Conservation (phyloP, 2,888 invertebrate genomes). For the Lissocephala sabroskyi region DNA sequence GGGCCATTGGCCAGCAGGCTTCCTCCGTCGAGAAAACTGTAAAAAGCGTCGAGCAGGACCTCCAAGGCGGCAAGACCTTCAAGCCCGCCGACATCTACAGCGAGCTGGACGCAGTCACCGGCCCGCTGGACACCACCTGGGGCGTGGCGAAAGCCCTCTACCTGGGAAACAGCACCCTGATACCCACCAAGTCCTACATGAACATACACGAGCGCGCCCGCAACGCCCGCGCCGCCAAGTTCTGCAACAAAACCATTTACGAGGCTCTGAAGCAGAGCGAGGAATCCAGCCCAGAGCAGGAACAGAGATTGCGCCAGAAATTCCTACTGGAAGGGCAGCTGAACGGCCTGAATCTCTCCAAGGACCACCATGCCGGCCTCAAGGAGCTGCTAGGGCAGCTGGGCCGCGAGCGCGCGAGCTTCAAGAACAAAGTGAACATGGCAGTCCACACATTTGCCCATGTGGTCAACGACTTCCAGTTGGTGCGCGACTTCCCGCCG, state of each 20-base stretch:
- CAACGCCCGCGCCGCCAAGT: conserved; percentile 82
- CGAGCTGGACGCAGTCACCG: conserved; percentile 82
- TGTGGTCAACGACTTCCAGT: conserved; percentile 77
- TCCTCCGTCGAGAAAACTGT: conserved; percentile 86
- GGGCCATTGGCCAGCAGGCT: conserved; percentile 87
- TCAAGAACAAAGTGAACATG: conserved; percentile 79
- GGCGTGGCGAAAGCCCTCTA: conserved; percentile 89
- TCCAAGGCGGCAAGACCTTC: conserved; percentile 65
- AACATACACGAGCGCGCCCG: conserved; percentile 86
- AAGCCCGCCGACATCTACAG: conserved; percentile 79
- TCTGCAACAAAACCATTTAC: conserved; percentile 74
- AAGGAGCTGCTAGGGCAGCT: conserved; percentile 75
- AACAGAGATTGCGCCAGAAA: conserved; percentile 80
- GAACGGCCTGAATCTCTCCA: conserved; percentile 83
- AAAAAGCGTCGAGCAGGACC: conserved; percentile 77
- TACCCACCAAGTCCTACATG: conserved; percentile 85
- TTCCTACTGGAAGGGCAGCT: conserved; percentile 86
- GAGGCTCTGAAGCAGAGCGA: conserved; percentile 37
- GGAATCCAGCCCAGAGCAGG: conserved; percentile 55
- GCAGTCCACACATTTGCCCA: conserved; percentile 80
- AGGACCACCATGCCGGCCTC: conserved; percentile 75
- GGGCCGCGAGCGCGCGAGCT: conserved; percentile 76
- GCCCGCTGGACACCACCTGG: conserved; percentile 87
- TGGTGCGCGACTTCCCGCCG: conserved; percentile 83
- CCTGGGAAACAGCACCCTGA: conserved; percentile 83